These are phyloP conservation scores for Phyllotreta cruciferae DNA, from an alignment of 2,888 invertebrate genomes.

Conservation along the genomic window DNA sequence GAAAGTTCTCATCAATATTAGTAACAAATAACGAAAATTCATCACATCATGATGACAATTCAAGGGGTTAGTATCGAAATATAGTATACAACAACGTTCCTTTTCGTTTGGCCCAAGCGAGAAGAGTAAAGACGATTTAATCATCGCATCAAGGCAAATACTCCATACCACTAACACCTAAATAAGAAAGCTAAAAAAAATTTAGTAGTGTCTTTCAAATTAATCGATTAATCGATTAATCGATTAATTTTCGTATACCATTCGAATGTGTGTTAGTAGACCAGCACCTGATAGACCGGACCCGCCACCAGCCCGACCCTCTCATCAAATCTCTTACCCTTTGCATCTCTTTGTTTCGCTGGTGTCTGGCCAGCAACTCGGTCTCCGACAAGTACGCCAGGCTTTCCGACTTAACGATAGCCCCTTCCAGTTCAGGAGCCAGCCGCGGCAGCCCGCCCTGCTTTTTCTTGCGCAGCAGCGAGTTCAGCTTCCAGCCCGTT, in stretches of 20 bases:
- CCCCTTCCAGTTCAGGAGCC: constrained; percentile 61
- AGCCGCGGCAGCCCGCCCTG: constrained; percentile 55
- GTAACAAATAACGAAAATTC: too few relatives aligned
- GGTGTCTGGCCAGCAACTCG: constrained; percentile 63
- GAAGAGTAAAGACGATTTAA: too few relatives aligned
- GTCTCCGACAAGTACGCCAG: constrained; percentile 62
- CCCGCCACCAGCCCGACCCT: constrained; percentile 18
- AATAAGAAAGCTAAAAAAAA: too few relatives aligned
- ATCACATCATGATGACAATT: too few relatives aligned
- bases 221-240: not conserved
- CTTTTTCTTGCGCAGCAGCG: constrained; percentile 57
- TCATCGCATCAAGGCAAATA: too few relatives aligned
- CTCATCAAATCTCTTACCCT: constrained; percentile 59
- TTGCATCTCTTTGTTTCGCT: constrained; percentile 61
- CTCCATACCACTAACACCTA: too few relatives aligned
- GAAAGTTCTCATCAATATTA: too few relatives aligned
- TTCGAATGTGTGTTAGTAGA: constrained; percentile 29
- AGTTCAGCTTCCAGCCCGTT: constrained; percentile 53
- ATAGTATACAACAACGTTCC: too few relatives aligned
- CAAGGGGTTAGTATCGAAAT: too few relatives aligned
- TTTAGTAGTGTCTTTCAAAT: too few relatives aligned
- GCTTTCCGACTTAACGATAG: constrained; percentile 63
- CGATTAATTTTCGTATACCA: not conserved
- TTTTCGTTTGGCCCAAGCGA: too few relatives aligned
- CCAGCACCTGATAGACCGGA: constrained; percentile 23